Evolutionary conservation across 2,113 vertebrate genomes (phyloP), one percentile per base, ranked within the genome.

Genomic region (Anolis carolinensis): DNA sequence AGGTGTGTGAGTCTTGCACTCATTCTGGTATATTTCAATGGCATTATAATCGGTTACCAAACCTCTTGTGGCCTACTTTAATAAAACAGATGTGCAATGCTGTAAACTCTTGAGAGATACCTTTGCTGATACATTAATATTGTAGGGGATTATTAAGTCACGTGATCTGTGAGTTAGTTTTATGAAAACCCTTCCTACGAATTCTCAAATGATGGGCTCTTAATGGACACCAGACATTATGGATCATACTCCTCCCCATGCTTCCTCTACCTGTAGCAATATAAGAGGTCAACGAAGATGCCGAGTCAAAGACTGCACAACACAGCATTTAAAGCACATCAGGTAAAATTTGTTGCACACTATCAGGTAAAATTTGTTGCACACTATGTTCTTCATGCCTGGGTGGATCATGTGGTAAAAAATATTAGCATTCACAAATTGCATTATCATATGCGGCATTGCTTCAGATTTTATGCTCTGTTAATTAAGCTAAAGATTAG

Each of bases 401-500:
- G 36, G 23, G 32, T 63, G n/a, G 62, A 87, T 85, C 48, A 59
- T 67, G 34, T 75, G 8, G 0, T 88, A 48, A 89, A 86, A 32
- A 72, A n/a, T 4, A 84, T 18, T 93, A 91, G 87, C n/a, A 52
- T 86, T 83, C 79, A 86, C 81, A 93, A 88, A 86, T 86, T 84
- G 23, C 23, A 92, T 25, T 75, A 7, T 34, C 89, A 72, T 79
- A 79, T 72, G 48, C 89, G 82, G 18, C 30, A 74, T 72, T 84
- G 82, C 87, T 82, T 91, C 83, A 85, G 32, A 89, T 90, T 91
- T 93, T 91, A 87, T 88, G 48, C 72, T 91, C 63, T 44, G 67
- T 83, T 93, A 91, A 83, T 14, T 44, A 39, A 74, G 71, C n/a
- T 71, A 89, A 62, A 89, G 81, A 86, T 87, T 50, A 86, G 67